phyloP scores from a whole-genome alignment of 30 jellyfish, hydroid and myxozoan genomes.

The Rhopilema esculentum region DNA sequence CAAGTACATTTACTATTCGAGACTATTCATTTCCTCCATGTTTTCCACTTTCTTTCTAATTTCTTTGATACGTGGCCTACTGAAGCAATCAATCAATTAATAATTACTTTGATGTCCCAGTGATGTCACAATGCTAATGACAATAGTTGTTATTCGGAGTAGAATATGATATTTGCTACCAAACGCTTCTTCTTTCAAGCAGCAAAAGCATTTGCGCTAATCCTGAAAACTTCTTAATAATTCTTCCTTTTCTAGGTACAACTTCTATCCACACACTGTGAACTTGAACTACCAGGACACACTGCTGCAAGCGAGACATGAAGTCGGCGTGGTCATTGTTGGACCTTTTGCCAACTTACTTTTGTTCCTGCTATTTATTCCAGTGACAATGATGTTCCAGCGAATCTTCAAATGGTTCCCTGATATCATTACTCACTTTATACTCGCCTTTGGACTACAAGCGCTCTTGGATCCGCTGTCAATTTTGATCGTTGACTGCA shows the following conservation, averaged over 20 bases:
- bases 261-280: conserved; percentile 92
- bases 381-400: conserved; percentile 78
- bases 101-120: too few relatives aligned
- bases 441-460: conserved; percentile 93
- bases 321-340: conserved; percentile 89
- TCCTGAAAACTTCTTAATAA: neutral
- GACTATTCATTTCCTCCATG: too few relatives aligned
- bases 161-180: too few relatives aligned
- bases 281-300: conserved; percentile 95
- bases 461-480: conserved; percentile 89
- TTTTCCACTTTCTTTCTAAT: too few relatives aligned
- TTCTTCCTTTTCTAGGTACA: conserved; percentile 65
- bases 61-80: too few relatives aligned
- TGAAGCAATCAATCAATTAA: too few relatives aligned
- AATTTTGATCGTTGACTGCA: conserved; percentile 84
- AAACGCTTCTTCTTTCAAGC: too few relatives aligned
- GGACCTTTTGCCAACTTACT: conserved; percentile 92
- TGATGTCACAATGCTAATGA: too few relatives aligned
- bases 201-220: neutral
- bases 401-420: conserved; percentile 87
- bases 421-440: conserved; percentile 78
- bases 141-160: too few relatives aligned
- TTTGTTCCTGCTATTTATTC: conserved; percentile 57
- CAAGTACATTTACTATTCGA: too few relatives aligned
- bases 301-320: conserved; percentile 94